A percentile compares a stretch with the other conserved stretches of the same genome.
Conservation (phyloP, 2,113 vertebrate genomes). For the Paradoxurus hermaphroditus region DNA sequence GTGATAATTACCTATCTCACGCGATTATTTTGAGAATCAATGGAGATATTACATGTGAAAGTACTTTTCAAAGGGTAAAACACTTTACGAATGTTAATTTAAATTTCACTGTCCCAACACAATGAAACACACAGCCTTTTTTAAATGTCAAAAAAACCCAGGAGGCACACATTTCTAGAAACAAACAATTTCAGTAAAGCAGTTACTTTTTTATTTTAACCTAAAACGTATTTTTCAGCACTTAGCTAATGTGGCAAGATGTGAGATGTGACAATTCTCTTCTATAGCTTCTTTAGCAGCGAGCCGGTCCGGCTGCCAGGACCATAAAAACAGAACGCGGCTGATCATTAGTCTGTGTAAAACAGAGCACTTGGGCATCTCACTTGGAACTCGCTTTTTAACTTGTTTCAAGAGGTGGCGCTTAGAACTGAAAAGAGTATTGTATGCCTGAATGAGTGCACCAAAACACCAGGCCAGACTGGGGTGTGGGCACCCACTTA, state of each 20-base stretch:
- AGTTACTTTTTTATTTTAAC: not conserved
- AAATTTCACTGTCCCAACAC: not conserved
- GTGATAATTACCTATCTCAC: not conserved
- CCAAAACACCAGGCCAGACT: conserved; percentile 70
- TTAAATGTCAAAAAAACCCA: not conserved
- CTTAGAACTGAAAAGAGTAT: conserved; percentile 75
- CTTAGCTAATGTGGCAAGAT: not conserved
- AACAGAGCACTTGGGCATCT: conserved; percentile 67
- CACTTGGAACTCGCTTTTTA: conserved; percentile 67
- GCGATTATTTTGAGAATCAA: not conserved
- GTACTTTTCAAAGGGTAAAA: conserved; percentile 2
- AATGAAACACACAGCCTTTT: conserved; percentile 22
- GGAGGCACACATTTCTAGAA: conserved; percentile 34
- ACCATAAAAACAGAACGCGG: conserved; percentile 58
- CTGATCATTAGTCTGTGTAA: conserved; percentile 63
- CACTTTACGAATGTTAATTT: not conserved
- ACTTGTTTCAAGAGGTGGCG: conserved; percentile 74
- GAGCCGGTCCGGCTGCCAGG: conserved; percentile 39
- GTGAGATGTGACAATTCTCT: not conserved
- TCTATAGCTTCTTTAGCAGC: conserved; percentile 13
- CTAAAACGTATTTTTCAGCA: conserved; percentile 21
- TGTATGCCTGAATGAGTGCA: conserved; percentile 69
- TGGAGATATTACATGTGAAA: not conserved
- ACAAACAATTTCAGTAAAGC: conserved; percentile 18
- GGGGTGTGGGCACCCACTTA: conserved; percentile 73